A percentile compares a stretch with the other conserved stretches of the same genome.
phyloP scores from a whole-genome alignment of 2,888 invertebrate species.

The Tholera decimalis region DNA sequence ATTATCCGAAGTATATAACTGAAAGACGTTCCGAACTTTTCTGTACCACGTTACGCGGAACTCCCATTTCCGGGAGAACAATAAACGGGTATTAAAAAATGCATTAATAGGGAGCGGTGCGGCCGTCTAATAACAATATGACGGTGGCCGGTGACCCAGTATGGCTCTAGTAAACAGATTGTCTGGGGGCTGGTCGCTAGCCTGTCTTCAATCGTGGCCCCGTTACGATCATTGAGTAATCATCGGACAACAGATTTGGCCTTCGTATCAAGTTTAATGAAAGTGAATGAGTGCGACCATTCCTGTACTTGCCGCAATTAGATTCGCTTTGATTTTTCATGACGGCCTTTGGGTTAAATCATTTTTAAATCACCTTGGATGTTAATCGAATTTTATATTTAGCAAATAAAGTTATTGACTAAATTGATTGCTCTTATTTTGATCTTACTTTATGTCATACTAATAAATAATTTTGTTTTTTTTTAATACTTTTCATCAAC shows the following conservation, averaged over 20 bases:
- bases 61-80: constrained; percentile 27
- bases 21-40: neutral
- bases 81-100: constrained; percentile 30
- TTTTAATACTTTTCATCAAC: too few relatives aligned
- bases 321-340: constrained; percentile 33
- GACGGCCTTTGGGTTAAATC: neutral
- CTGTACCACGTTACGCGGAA: neutral
- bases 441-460: neutral
- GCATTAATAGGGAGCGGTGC: constrained; percentile 25
- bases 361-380: constrained; percentile 5
- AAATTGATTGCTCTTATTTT: neutral
- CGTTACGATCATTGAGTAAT: constrained; percentile 56
- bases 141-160: constrained; percentile 50
- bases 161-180: constrained; percentile 38
- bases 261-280: constrained; percentile 61
- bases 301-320: constrained; percentile 29
- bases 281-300: constrained; percentile 50
- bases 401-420: neutral
- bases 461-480: too few relatives aligned
- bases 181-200: constrained; percentile 39
- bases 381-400: neutral
- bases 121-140: constrained; percentile 36
- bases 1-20: neutral
- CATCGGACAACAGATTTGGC: constrained; percentile 51
- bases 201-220: constrained; percentile 30